Evolutionary conservation across 2,888 invertebrate genomes (phyloP).

Genomic region (Bruchidius siliquastri): DNA sequence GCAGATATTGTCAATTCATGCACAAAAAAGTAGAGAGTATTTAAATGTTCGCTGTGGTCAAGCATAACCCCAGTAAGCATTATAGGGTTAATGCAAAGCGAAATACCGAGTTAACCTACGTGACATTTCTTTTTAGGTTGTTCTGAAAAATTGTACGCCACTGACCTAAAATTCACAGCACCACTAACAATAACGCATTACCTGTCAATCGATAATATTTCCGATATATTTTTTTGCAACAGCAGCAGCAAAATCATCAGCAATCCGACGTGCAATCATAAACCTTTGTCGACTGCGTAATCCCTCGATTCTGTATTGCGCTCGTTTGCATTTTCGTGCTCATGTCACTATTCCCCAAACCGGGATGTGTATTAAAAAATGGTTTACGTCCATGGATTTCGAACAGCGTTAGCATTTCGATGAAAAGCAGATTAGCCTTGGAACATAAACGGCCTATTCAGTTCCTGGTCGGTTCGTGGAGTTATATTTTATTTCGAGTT

Average conservation of each 20-base stretch:
- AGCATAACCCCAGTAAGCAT: too few relatives aligned
- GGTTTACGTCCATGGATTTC: not conserved
- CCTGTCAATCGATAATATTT: not conserved
- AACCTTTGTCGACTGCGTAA: not conserved
- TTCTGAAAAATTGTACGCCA: not conserved
- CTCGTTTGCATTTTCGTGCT: not conserved
- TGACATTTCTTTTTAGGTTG: too few relatives aligned
- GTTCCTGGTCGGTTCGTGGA: not conserved
- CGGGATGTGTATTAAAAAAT: not conserved
- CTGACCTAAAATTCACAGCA: not conserved
- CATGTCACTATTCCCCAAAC: not conserved
- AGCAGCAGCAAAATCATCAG: not conserved
- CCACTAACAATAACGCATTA: not conserved
- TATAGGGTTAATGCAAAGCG: too few relatives aligned
- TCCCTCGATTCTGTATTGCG: not conserved
- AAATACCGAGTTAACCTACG: too few relatives aligned
- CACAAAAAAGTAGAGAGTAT: too few relatives aligned
- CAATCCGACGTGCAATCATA: not conserved
- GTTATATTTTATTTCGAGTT: too few relatives aligned
- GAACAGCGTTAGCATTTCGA: not conserved
- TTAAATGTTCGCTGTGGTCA: too few relatives aligned
- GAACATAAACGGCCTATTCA: not conserved
- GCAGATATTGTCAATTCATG: too few relatives aligned
- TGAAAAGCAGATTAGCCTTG: not conserved
- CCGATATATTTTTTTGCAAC: not conserved